Evolutionary conservation across 2,888 invertebrate genomes (phyloP).

Genomic region (Tubulanus polymorphus): DNA sequence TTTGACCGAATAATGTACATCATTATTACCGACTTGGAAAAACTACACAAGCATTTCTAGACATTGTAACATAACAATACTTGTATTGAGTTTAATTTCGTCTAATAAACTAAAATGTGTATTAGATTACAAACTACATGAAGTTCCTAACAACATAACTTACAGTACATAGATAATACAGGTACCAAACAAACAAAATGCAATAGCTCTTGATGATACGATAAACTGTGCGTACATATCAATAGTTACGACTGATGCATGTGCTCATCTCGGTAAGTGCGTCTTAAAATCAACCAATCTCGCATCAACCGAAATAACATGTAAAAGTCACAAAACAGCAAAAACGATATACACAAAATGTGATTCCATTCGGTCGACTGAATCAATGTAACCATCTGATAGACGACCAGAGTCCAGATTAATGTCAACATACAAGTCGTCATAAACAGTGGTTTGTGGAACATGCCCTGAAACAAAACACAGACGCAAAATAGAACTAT

Average conservation of each 20-base stretch:
- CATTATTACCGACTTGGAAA: too few species aligned
- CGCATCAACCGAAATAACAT: conserved; percentile 83
- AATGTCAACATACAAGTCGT: conserved; percentile 70
- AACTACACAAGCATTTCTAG: too few species aligned
- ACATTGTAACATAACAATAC: too few species aligned
- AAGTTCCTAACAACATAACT: too few species aligned
- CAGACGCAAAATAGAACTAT: conserved; percentile 11
- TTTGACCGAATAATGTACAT: too few species aligned
- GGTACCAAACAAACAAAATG: too few species aligned
- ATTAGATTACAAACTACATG: too few species aligned
- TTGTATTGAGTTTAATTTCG: too few species aligned
- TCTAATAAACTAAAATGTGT: too few species aligned
- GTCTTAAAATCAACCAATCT: conserved; percentile 73
- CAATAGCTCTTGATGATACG: too few species aligned
- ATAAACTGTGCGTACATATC: too few species aligned
- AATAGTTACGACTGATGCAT: not conserved
- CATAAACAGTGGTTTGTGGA: conserved; percentile 77
- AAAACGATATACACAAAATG: conserved; percentile 76
- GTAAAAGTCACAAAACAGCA: conserved; percentile 87
- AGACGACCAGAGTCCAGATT: conserved; percentile 60
- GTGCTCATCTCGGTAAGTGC: conserved; percentile 44
- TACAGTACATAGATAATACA: too few species aligned
- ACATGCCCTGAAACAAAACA: conserved; percentile 68
- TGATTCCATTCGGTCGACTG: conserved; percentile 87
- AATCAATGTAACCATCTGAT: conserved; percentile 75